Percentiles rank a stretch among this genome's conserved stretches.
Evolutionary conservation across 64 coral and sea anemone genomes (phyloP).

Genomic region (Pocillopora damicornis): DNA sequence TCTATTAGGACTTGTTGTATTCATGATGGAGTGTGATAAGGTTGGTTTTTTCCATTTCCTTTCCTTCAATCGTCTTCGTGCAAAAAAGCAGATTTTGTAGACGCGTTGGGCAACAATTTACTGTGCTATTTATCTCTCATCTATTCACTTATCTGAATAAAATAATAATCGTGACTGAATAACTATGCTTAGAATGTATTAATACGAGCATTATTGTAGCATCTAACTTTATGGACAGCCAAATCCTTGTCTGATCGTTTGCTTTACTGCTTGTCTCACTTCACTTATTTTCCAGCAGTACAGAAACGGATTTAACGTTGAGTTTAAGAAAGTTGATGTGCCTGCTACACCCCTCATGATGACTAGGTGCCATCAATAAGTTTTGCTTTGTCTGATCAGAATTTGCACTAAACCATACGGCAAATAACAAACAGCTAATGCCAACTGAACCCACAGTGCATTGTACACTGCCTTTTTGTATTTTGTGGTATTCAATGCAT

Average conservation of each 20-base stretch:
- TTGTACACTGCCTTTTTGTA: not conserved
- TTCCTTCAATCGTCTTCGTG: too few species aligned
- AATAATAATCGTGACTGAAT: not conserved
- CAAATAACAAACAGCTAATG: not conserved
- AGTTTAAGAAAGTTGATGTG: not conserved
- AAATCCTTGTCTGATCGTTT: not conserved
- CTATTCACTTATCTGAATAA: too few species aligned
- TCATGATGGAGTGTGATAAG: too few species aligned
- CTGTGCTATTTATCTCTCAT: too few species aligned
- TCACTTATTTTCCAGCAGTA: not conserved
- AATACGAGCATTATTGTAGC: too few species aligned
- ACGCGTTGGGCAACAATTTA: too few species aligned
- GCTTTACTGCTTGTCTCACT: not conserved
- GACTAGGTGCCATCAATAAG: not conserved
- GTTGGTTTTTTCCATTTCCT: too few species aligned
- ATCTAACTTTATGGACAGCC: not conserved
- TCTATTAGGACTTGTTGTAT: too few species aligned
- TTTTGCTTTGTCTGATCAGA: not conserved
- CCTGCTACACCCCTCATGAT: not conserved
- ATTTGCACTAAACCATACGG: not conserved
- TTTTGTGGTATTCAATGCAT: not conserved
- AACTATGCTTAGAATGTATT: not conserved
- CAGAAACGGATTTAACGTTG: not conserved
- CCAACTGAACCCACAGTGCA: not conserved
- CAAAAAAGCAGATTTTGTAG: too few species aligned